A percentile compares a stretch with the other conserved stretches of the same genome.
These are phyloP conservation scores for Bubalus kerabau DNA, from an alignment of 2,113 vertebrate genomes.

Conservation along the genomic window DNA sequence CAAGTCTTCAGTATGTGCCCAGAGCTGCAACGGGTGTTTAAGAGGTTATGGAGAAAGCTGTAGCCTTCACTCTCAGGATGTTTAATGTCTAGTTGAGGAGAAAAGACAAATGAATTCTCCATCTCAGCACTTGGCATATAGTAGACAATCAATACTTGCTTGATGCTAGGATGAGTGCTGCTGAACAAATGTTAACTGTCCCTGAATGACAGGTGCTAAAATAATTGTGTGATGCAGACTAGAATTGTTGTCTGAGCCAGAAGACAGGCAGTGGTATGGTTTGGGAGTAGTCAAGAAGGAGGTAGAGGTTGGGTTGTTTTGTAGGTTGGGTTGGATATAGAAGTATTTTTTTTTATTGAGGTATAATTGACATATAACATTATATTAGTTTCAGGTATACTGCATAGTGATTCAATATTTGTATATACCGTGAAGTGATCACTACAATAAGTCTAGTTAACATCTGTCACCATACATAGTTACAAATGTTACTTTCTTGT, in stretches of 20 bases:
- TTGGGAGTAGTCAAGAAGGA: not conserved
- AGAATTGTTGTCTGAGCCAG: not conserved
- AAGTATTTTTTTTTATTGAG: not conserved
- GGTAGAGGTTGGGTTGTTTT: not conserved
- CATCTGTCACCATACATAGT: not conserved
- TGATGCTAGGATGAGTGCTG: not conserved
- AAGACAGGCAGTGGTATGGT: not conserved
- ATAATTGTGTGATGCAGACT: not conserved
- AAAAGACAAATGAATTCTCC: not conserved
- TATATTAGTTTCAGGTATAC: not conserved
- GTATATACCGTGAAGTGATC: not conserved
- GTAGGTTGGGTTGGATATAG: not conserved
- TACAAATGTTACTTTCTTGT: not conserved
- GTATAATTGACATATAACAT: not conserved
- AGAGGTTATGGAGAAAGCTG: not conserved
- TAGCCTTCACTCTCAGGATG: not conserved
- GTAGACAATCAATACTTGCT: not conserved
- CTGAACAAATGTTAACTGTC: not conserved
- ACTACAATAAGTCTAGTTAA: not conserved
- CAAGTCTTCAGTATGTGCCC: not conserved
- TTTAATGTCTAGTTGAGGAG: not conserved
- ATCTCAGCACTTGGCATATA: not conserved
- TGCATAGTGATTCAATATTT: not conserved
- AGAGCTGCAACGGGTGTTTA: not conserved
- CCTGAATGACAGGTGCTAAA: not conserved